A percentile compares a stretch with the other conserved stretches of the same genome.
Conservation (phyloP, 2,113 vertebrate species). For the Haliaeetus leucogaster region DNA sequence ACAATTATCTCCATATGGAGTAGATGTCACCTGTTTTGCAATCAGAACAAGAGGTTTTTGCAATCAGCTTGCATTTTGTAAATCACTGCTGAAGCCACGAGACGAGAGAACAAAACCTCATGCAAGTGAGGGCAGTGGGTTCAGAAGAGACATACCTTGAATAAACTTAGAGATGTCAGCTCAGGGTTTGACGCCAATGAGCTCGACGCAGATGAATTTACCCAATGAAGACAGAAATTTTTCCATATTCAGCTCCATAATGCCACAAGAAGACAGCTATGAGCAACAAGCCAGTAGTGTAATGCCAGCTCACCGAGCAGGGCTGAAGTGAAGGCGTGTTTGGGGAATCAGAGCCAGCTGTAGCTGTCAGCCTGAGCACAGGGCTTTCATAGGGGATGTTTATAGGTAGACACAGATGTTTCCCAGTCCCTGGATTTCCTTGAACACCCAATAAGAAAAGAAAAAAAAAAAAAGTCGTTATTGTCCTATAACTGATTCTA, state of each 20-base stretch:
- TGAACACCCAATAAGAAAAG: background rate
- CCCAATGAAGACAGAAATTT: background rate
- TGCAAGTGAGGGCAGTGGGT: background rate
- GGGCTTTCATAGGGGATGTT: background rate
- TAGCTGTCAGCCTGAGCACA: background rate
- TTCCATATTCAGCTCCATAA: background rate
- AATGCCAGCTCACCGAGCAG: rapidly evolving
- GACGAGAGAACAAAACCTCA: background rate
- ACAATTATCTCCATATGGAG: background rate
- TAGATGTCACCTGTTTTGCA: background rate
- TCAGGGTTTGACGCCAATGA: background rate
- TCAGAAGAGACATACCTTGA: background rate
- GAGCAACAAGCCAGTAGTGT: background rate
- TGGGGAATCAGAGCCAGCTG: background rate
- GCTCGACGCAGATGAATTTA: background rate
- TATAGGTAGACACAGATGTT: background rate
- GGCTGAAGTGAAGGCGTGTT: background rate
- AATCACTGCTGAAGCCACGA: background rate
- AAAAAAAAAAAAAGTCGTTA: rapidly evolving
- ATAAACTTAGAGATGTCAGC: background rate
- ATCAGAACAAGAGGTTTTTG: background rate
- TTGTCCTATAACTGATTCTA: background rate
- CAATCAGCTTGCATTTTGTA: background rate
- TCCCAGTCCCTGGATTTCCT: background rate
- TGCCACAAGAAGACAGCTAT: background rate